Conservation (phyloP, 2,797 vertebrate genomes). For the Myiothlypis coronata region DNA sequence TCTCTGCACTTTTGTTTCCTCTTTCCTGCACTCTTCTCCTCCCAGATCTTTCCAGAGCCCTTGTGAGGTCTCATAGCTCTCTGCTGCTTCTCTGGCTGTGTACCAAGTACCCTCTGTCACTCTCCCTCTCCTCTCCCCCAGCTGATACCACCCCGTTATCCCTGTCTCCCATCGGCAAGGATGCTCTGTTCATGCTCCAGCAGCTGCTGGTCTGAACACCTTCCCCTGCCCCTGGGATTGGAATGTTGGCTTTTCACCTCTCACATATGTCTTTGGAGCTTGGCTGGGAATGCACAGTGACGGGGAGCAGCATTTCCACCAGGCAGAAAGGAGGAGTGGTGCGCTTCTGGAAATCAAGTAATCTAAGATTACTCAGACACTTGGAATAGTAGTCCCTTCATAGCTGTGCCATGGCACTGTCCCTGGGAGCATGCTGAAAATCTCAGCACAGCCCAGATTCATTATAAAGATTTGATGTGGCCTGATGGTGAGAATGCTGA, state of each 20-base stretch:
- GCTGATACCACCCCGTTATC: neutral
- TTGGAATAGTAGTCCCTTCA: neutral
- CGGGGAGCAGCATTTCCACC: neutral
- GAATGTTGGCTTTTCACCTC: neutral
- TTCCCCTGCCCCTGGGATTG: accelerated
- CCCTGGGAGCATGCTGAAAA: neutral
- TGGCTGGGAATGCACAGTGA: neutral
- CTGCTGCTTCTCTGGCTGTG: neutral
- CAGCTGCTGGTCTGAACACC: neutral
- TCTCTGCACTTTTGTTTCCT: neutral
- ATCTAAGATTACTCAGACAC: neutral
- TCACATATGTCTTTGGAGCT: accelerated
- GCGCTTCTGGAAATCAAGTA: neutral
- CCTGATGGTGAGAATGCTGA: neutral
- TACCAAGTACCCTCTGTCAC: accelerated
- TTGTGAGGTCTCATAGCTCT: neutral
- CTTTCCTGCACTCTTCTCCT: neutral
- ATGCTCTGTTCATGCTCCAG: neutral
- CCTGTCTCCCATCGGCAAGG: accelerated
- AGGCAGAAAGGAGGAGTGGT: neutral
- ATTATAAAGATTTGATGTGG: neutral
- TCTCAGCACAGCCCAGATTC: neutral
- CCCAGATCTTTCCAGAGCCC: neutral
- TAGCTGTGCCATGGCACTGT: neutral
- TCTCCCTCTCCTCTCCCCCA: neutral